These are phyloP conservation scores for Drosophila neonasuta DNA, from an alignment of 2,888 invertebrate genomes.

Conservation along the genomic window DNA sequence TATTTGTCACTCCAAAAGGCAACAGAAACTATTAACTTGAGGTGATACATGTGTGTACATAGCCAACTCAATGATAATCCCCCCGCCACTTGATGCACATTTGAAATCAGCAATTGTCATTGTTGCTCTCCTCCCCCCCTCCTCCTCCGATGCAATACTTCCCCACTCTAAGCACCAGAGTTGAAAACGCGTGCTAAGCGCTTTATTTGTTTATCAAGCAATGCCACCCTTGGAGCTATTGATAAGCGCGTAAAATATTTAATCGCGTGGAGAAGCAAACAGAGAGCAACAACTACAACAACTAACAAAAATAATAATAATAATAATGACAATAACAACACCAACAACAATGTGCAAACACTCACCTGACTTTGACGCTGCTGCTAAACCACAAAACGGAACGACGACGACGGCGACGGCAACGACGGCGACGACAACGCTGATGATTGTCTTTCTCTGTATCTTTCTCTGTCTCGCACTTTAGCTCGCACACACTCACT, in stretches of 20 bases:
- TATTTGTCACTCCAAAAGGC: conserved; percentile 18
- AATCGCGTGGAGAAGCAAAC: conserved; percentile 64
- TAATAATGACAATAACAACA: conserved; percentile 22
- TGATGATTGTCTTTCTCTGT: conserved; percentile 33
- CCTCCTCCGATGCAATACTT: neutral
- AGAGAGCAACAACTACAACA: conserved; percentile 23
- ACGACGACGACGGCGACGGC: conserved; percentile 31
- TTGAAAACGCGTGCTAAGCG: conserved; percentile 21
- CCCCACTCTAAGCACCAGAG: neutral
- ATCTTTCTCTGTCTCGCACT: conserved; percentile 18
- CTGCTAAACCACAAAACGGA: conserved; percentile 49
- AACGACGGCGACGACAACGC: conserved; percentile 28
- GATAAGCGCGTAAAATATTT: conserved; percentile 76
- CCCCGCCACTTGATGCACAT: conserved; percentile 35
- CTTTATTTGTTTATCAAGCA: conserved; percentile 66
- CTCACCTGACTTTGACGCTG: conserved; percentile 65
- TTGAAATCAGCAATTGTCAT: conserved; percentile 2
- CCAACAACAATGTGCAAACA: conserved; percentile 27
- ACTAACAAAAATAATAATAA: conserved; percentile 11
- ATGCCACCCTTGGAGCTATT: conserved; percentile 68
- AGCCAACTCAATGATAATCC: neutral
- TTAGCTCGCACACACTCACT: conserved; percentile 9
- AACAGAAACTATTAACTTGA: conserved; percentile 1
- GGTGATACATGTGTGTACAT: neutral
- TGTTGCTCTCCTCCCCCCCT: neutral